Base-by-base conservation (phyloP, 2,888 invertebrate species). In the Eupithecia dodoneata region DNA sequence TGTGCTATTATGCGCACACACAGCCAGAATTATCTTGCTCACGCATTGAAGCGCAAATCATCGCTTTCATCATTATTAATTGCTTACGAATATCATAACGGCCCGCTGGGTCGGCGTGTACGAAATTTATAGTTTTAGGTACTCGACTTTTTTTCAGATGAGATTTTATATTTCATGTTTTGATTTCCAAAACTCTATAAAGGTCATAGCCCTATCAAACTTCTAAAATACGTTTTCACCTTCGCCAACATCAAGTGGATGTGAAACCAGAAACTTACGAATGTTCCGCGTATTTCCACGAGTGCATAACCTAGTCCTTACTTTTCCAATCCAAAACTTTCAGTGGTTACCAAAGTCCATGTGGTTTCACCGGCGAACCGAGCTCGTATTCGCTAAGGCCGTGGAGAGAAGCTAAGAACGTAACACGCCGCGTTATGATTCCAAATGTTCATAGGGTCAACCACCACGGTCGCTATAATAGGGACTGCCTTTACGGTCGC, bases 61-160 rank as follows among this genome's bases (percentile, higher is more conserved):
- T 83, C 82, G 83, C 85, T 85, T 85, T 85, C 83, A 85, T 81
- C 83, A 87, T 81, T 80, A 83, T 86, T 88, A 86, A 87, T 86
- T 84, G 85, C 83, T 85, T 85, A 86, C 84, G 85, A 83, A 83
- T 86, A 87, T 83, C 79, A 85, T 87, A 87, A 86, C 87, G 77
- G 82, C 79, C 67, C 73, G 75, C 71, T 76, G 71, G 72, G 76
- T 72, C 70, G 72, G 73, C 74, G 74, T 76, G 79, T 63, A 79
- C 45, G 52, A 78, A 75, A 75, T 73, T 73, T 71, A 78, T 78
- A 71, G 73, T 73, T 73, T 72, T 76, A 30, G 30, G 30, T 30
- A 72, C n/a, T 74, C 69, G 13, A 15, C 18, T n/a, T 70, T 73
- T 76, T 76, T 72, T 45, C n/a, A 1, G 7, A 30, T 63, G 6